These are phyloP conservation scores for Thaumetopoea pityocampa DNA, from an alignment of 1,140 invertebrate genomes.

Conservation along the genomic window DNA sequence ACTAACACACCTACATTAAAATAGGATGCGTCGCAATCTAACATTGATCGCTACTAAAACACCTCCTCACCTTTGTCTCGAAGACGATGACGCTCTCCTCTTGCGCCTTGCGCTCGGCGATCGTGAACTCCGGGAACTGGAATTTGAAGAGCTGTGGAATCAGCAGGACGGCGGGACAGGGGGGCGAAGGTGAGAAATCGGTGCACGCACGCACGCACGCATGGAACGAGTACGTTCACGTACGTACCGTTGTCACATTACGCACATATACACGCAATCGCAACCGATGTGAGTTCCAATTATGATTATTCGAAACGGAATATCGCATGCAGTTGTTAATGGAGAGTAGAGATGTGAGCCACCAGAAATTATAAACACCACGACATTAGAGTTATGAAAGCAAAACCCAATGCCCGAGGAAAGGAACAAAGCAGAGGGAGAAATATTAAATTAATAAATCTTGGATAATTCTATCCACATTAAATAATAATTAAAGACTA, in stretches of 20 bases:
- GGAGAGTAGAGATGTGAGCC: slow-evolving; percentile 34
- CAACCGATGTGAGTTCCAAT: slow-evolving; percentile 39
- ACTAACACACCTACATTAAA: too few relatives aligned
- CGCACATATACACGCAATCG: slow-evolving; percentile 19
- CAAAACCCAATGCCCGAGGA: slow-evolving; percentile 49
- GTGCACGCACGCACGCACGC: slow-evolving; percentile 23
- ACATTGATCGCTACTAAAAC: slow-evolving; percentile 2
- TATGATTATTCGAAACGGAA: slow-evolving; percentile 29
- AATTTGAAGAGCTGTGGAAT: slow-evolving; percentile 71
- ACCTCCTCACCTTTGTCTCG: slow-evolving; percentile 59
- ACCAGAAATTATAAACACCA: slow-evolving; percentile 45
- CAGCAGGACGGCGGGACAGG: slow-evolving; percentile 49
- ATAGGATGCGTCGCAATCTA: too few relatives aligned
- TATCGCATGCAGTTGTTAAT: slow-evolving; percentile 51
- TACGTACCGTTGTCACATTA: slow-evolving; percentile 17
- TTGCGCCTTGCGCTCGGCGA: slow-evolving; percentile 59
- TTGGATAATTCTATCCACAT: slow-evolving; percentile 1
- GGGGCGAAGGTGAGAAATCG: slow-evolving; percentile 22
- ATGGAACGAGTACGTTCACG: slow-evolving; percentile 18
- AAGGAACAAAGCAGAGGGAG: slow-evolving; percentile 39
- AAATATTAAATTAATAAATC: slow-evolving; percentile 37
- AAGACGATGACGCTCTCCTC: slow-evolving; percentile 56
- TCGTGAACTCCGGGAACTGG: slow-evolving; percentile 74
- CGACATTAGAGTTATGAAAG: slow-evolving; percentile 58
- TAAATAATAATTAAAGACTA: too few relatives aligned